Conservation (phyloP, 2,113 vertebrate genomes). For the Aramus guarauna region DNA sequence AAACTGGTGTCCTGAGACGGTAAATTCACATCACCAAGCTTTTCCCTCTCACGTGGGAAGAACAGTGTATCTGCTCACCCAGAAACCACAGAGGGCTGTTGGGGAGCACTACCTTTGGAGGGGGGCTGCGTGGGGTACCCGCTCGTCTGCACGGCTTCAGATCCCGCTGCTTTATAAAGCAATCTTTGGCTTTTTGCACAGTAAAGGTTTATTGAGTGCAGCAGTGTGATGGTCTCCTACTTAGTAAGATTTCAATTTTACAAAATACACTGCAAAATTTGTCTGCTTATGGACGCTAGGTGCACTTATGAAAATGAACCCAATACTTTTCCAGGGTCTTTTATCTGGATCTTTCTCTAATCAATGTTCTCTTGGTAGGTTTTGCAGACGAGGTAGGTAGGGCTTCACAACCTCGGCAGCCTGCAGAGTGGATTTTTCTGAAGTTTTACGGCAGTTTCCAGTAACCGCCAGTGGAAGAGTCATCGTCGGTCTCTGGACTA, state of each 20-base stretch:
- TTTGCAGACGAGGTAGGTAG: not conserved
- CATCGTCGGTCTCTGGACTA: not conserved
- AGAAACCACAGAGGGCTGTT: not conserved
- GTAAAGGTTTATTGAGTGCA: not conserved
- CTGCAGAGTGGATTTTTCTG: not conserved
- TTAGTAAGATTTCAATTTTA: not conserved
- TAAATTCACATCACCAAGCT: rapidly evolving
- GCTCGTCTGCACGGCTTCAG: not conserved
- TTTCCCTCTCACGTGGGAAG: rapidly evolving
- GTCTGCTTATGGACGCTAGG: not conserved
- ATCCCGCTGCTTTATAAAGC: not conserved
- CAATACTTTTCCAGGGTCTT: not conserved
- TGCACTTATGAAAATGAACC: not conserved
- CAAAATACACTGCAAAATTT: not conserved
- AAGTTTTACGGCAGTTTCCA: not conserved
- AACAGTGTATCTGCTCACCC: not conserved
- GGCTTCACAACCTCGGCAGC: not conserved
- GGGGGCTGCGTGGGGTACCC: not conserved
- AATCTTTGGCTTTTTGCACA: not conserved
- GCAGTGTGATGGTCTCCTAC: not conserved
- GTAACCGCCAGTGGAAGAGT: not conserved
- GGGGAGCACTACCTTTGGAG: not conserved
- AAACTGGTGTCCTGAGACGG: not conserved
- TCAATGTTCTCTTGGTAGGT: not conserved
- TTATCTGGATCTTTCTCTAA: not conserved